Base-by-base conservation (phyloP, 2,113 vertebrate species). In the Boleophthalmus pectinirostris region DNA sequence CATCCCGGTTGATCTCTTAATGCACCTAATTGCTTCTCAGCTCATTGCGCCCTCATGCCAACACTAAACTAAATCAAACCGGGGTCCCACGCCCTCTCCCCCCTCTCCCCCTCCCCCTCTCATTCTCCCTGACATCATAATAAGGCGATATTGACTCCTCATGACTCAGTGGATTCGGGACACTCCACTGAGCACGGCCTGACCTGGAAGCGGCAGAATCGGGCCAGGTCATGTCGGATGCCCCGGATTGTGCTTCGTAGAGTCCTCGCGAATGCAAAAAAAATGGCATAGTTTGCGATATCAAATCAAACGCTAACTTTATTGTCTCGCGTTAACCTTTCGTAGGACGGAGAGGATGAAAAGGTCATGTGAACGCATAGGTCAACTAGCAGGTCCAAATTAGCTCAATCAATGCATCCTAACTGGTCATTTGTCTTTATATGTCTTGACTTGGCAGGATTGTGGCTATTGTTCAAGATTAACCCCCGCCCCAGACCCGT, bases 11-110 rank as follows among this genome's bases (percentile, higher is more conserved):
- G 80, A 89, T 90, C 87, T 89, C 81, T 85, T 88, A 87, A 89
- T 89, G 83, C 82, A 78, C 81, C 80, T 87, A 84, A 90, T 87
- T 85, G 87, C 81, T 88, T 91, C 73, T 81, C 87, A 86, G 81
- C 82, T 87, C 87, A 86, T 84, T 89, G 83, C 85, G 61, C 77
- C 77, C 80, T 4, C 69, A 73, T 81, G 82, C 79, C 81, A 78
- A 70, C 77, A 57, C 73, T 67, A 79, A 84, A 73, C 85, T 87
- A 84, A 91, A 84, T 90, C 80, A 87, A 85, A 82, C 73, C 61
- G 24, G 71, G 75, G 77, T 60, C 81, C 68, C 67, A 46, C 68
- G 70, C 72, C 54, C n/a, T 15, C 70, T 74, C 83, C 69, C 57
- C 80, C 33, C 63, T 46, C 24, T 24, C 24, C 0, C 57, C 57